A percentile compares a stretch with the other conserved stretches of the same genome.
Conservation (phyloP, 2,797 vertebrate genomes). For the Acipenser oxyrinchus region DNA sequence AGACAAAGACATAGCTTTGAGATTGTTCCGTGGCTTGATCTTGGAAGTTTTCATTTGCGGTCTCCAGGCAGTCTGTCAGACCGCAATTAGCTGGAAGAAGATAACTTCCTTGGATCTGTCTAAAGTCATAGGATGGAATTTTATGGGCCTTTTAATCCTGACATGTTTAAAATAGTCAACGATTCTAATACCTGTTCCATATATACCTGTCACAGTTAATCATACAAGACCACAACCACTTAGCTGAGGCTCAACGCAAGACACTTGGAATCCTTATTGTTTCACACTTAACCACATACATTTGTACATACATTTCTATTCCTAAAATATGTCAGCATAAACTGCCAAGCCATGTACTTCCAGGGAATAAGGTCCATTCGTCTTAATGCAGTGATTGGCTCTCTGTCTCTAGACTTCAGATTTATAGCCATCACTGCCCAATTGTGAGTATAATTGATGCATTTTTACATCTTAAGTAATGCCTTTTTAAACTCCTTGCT, state of each 20-base stretch:
- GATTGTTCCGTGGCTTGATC: not conserved
- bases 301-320: no score
- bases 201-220: not conserved
- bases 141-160: not conserved
- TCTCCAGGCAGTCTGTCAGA: not conserved
- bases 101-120: not conserved
- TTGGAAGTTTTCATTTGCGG: not conserved
- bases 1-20: not conserved
- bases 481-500: no score
- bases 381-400: no score
- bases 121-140: not conserved
- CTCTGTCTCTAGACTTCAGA: no score
- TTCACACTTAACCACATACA: no score
- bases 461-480: not conserved
- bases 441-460: not conserved
- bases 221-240: no score
- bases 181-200: not conserved
- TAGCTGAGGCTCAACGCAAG: no score
- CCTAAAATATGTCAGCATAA: no score
- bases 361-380: no score
- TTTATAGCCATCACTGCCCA: no score
- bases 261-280: no score
- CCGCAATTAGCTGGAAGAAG: conserved; percentile 2
- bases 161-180: not conserved
- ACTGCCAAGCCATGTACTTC: no score